phyloP scores from a whole-genome alignment of 2,113 vertebrate species.

The Ascaphus truei region DNA sequence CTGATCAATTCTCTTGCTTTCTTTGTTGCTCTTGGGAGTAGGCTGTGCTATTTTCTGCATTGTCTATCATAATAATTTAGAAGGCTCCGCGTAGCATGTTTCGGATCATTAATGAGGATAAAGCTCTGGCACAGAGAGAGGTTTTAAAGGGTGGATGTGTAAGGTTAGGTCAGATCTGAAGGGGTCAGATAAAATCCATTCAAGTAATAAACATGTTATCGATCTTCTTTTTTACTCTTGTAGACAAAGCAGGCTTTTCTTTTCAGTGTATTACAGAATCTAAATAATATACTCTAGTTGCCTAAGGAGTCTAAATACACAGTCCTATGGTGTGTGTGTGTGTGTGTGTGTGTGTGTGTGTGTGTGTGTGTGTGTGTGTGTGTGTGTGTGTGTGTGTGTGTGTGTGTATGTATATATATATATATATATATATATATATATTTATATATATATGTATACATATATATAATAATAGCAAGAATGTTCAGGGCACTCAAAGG shows the following conservation, averaged over 20 bases:
- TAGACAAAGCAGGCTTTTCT: background rate
- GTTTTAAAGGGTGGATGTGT: background rate
- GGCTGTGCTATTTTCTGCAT: background rate
- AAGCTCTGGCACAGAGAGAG: background rate
- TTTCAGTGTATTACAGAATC: background rate
- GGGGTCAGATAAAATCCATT: slow-evolving; percentile 29
- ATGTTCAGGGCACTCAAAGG: too few species aligned
- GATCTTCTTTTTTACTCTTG: background rate
- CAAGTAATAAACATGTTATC: slow-evolving; percentile 17
- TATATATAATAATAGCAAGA: too few species aligned
- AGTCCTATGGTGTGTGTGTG: too few species aligned
- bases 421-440: background rate
- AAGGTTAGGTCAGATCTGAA: slow-evolving; percentile 7
- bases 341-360: too few species aligned
- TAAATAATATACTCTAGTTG: background rate
- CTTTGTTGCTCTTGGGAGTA: background rate
- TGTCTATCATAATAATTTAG: slow-evolving; percentile 13
- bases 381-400: too few species aligned
- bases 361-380: too few species aligned
- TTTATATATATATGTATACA: background rate
- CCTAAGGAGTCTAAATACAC: background rate
- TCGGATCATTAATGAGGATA: slow-evolving; percentile 21
- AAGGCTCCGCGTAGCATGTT: background rate
- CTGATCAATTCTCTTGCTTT: background rate
- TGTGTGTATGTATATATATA: too few species aligned